Base-by-base conservation (phyloP, 2,113 vertebrate species). In the Muntiacus reevesi region DNA sequence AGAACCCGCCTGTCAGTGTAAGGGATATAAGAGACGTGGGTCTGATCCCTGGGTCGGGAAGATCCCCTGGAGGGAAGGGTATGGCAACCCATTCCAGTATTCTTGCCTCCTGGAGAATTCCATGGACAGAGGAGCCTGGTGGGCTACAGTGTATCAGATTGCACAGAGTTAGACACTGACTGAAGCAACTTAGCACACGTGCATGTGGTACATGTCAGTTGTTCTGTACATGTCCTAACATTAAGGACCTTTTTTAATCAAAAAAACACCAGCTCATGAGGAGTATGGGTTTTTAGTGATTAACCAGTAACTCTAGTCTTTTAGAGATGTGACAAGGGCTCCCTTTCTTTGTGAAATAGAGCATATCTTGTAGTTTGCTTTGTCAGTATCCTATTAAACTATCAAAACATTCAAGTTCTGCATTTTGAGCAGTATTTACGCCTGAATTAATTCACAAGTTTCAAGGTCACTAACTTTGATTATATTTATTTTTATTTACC, bases 321-420 rank as follows among this genome's bases (percentile, higher is more conserved):
- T 89, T 36, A 64, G 91, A 95, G 43, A 59, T 84, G 64, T 55
- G 60, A 79, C 97, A 64, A 4, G 10, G 54, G 25, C 71, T 96
- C 40, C 40, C 64, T 96, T 96, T 85, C 94, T 93, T 84, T 96
- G 97, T 97, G 96, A 97, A 98, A 85, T n/a, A 95, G 96, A 98
- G 94, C 93, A 7, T 97, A 54, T 88, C 96, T 95, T 96, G 55
- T 78, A 79, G 85, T 97, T 95, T 97, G 83, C 89, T 97, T 97
- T 93, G 50, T 97, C 86, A 57, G 45, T 95, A 89, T 97, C 95
- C 95, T 97, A 28, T 88, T 96, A 94, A 96, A 86, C 78, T 97
- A 97, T 93, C 93, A 94, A 94, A 95, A 95, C 91, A 83, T 62
- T 79, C 67, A 67, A 47, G 47, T 97, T 95, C 88, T 97, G 89